Percentiles rank a stretch among this genome's conserved stretches.
Evolutionary conservation across 2,888 invertebrate species (phyloP).

Genomic region (Charanyca ferruginea): DNA sequence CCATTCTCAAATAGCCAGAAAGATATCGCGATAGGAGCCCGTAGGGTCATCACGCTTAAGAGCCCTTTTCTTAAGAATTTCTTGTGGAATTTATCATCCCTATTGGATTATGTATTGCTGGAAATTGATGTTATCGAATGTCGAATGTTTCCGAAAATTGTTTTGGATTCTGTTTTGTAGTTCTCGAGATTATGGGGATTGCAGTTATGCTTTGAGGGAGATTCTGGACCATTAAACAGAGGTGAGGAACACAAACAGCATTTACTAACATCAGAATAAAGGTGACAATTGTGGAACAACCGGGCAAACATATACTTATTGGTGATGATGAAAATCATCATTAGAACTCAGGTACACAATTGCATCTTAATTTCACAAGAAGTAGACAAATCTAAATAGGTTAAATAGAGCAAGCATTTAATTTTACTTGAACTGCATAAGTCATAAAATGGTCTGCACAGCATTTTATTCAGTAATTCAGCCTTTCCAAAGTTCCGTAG

Average conservation of each 20-base stretch:
- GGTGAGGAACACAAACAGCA: not conserved
- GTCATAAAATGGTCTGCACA: not conserved
- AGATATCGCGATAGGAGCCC: conserved; percentile 65
- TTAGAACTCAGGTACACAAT: no score
- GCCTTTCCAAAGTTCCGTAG: conserved; percentile 1
- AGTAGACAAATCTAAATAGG: no score
- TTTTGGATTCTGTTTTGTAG: conserved; percentile 7
- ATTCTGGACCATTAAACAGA: conserved; percentile 1
- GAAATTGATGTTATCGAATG: conserved; percentile 48
- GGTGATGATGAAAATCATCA: no score
- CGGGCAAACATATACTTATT: no score
- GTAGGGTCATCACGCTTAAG: conserved; percentile 61
- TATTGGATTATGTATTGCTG: conserved; percentile 61
- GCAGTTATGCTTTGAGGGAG: not conserved
- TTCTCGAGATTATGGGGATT: conserved; percentile 42
- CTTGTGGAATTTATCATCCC: conserved; percentile 61
- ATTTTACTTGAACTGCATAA: not conserved
- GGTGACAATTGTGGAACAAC: not conserved
- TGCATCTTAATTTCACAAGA: no score
- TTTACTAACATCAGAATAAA: not conserved
- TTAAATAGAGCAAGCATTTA: no score
- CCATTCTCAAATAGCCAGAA: conserved; percentile 67
- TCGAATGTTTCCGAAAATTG: conserved; percentile 32
- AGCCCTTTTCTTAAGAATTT: conserved; percentile 51
- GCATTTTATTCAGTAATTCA: conserved; percentile 21